Evolutionary conservation across 2,113 vertebrate genomes (phyloP), one percentile per base, ranked within the genome.

Genomic region (Mobula hypostoma): DNA sequence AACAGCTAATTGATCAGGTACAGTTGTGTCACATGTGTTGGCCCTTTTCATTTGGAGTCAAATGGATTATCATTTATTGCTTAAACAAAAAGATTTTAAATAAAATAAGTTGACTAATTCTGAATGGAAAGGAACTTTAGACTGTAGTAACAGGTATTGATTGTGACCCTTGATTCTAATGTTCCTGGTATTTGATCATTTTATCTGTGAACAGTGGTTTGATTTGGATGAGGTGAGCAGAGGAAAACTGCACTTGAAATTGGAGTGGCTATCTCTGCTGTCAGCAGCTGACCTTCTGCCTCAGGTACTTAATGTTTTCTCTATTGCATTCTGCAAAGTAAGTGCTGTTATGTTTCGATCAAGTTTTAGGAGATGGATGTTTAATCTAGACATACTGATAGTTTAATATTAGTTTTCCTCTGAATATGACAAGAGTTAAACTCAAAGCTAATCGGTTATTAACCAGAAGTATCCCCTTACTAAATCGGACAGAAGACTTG

Each of bases 221-320:
- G 70, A 94, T 24, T 94, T 99, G 96, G 98, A 99, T 5, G 98
- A 98, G 4, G 98, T 98, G 56, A 90, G 96, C 15, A 96, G 96
- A 76, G 99, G 99, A 94, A 99, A 98, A 96, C 95, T 99, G 12
- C 99, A 99, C 95, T 95, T 99, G 95, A 99, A 96, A 94, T 96
- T 99, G 87, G 98, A 99, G 95, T 99, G 98, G 97, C 97, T 99
- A 68, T 97, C 98, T 80, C 96, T 98, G 95, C 96, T 97, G 95
- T 94, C 98, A 68, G 96, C 96, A 0, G 96, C 98, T 2, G 97
- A 98, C 12, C 97, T 96, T 94, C 97, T 99, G 5, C 97, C 98
- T 94, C 96, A 99, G 98, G 99, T 99, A 97, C 68, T 8, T 93
- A 11, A 92, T 17, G 32, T 15, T 36, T 92, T 70, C 32, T 72